Evolutionary conservation across 2,888 invertebrate species (phyloP).

Genomic region (Epistrophe grossulariae): DNA sequence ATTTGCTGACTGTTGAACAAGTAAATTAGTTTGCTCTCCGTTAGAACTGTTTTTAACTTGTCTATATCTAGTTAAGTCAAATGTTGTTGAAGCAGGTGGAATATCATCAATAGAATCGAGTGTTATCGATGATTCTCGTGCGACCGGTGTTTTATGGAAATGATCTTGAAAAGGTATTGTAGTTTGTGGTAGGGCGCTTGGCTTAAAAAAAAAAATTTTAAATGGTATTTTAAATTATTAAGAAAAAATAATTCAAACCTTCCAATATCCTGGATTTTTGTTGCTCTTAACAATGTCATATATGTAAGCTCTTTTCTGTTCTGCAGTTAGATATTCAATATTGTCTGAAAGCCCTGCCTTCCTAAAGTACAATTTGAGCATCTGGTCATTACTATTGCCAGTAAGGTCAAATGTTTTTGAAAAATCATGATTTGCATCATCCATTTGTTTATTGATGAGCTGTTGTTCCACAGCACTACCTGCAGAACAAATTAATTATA

Average conservation of each 20-base stretch:
- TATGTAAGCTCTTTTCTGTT: constrained; percentile 80
- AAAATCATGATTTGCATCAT: constrained; percentile 79
- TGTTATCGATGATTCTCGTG: constrained; percentile 16
- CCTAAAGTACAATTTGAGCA: constrained; percentile 80
- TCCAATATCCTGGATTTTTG: constrained; percentile 81
- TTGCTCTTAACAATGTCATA: constrained; percentile 81
- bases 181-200: constrained; percentile 48
- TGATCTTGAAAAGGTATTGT: background rate
- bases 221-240: constrained; percentile 30
- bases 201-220: constrained; percentile 34
- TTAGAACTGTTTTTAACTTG: constrained; percentile 1
- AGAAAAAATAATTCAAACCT: constrained; percentile 76
- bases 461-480: constrained; percentile 77
- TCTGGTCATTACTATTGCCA: constrained; percentile 80
- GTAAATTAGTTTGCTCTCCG: background rate
- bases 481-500: background rate
- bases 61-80: constrained; percentile 40
- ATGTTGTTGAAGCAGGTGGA: constrained; percentile 57
- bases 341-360: constrained; percentile 80
- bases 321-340: constrained; percentile 78
- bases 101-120: constrained; percentile 57
- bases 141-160: background rate
- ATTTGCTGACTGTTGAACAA: constrained; percentile 10
- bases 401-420: constrained; percentile 81
- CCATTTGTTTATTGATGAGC: constrained; percentile 79